Evolutionary conservation across 2,888 invertebrate species (phyloP), one percentile per base, ranked within the genome.

Genomic region (Pheosia gnoma): DNA sequence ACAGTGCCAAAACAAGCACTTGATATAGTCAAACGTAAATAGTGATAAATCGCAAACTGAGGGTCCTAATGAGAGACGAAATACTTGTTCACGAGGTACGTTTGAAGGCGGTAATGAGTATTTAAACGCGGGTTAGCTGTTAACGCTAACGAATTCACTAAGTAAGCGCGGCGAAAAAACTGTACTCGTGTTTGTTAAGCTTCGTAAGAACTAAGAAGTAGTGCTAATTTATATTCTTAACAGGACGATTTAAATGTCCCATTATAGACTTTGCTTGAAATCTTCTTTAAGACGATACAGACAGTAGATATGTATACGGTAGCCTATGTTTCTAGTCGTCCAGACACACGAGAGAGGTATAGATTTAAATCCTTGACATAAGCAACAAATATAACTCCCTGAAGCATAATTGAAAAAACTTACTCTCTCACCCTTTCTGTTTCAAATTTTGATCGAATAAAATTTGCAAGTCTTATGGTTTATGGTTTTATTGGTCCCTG

Each of bases 31-130:
- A 47, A 47, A 47, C n/a, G 1, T 47, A 4, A 51, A 25, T 51
- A 51, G 25, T 51, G 25, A 25, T 2, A 51, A 51, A 51, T 25
- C 51, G 25, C 51, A 25, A 51, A 51, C 59, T 45, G n/a, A 45
- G 45, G 13, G n/a, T 8, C 45, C 47, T 54, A 59, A 59, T 59
- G 13, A 59, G 38, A 59, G 54, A 51, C 51, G 61, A 60, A 65
- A 73, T 61, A 60, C 59, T 62, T 59, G 55, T 59, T 58, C 63
- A 66, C 45, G 60, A 51, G 39, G 41, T 39, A 56, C 59, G 59
- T 57, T 62, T 74, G 54, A 59, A 63, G 59, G 60, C 57, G 11
- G 49, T 66, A 66, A 68, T 61, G 65, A 64, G 58, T 53, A 59
- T 60, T 70, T 62, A 62, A 61, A 65, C 61, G 57, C 7, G 65